Evolutionary conservation across 2,113 vertebrate genomes (phyloP), one percentile per base, ranked within the genome.

Genomic region (Xerus inauris): DNA sequence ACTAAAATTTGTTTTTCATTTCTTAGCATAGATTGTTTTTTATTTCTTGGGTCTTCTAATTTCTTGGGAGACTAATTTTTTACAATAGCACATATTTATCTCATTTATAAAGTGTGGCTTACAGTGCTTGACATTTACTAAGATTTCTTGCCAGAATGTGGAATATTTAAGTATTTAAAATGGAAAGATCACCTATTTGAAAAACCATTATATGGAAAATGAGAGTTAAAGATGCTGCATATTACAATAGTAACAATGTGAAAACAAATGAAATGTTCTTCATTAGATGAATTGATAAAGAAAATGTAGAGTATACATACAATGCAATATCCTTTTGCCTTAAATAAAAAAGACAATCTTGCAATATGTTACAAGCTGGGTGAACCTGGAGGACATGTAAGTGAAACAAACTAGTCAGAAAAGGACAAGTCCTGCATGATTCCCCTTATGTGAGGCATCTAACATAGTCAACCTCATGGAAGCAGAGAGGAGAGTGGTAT

Each of bases 31-130:
- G 67, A 22, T 17, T n/a, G 49, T 19, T 49, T 92, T 92, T 69
- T 83, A 32, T 87, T 95, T 80, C 22, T 67, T 67, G 38, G 17
- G 8, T 82, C 17, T 91, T 19, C 49, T 84, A 30, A 40, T 69
- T 94, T 91, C 84, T 62, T 72, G 35, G 92, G 73, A 87, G 62
- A 45, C 30, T 35, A 65, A 59, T 92, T 89, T 30, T 73, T 67
- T 64, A 62, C 19, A 80, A 40, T 14, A 38, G 47, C 40, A n/a
- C 35, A 8, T 79, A 32, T 24, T 19, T 49, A 19, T 13, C 24
- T 79, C 24, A 67, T 77, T 65, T n/a, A n/a, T 4, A 19, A n/a
- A 62, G 40, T 72, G 16, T n/a, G 26, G 28, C 26, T 96, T 80
- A 49, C 0, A 87, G 30, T 1, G 8, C n/a, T 85, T 65, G 64